A percentile compares a stretch with the other conserved stretches of the same genome.
Conservation (phyloP, 2,888 invertebrate species). For the Dexiosoma caninum region DNA sequence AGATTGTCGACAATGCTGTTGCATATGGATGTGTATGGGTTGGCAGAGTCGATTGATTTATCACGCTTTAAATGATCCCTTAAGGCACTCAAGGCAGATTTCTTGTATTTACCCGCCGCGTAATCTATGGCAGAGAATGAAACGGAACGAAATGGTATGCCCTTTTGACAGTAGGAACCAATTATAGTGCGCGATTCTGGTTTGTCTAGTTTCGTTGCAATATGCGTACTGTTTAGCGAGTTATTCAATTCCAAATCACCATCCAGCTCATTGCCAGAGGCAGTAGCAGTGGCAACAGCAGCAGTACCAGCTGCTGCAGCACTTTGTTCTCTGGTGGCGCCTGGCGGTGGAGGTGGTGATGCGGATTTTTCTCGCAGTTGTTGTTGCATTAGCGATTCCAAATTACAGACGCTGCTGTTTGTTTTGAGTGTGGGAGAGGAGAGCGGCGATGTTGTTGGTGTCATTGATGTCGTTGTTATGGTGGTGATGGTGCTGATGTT, state of each 20-base stretch:
- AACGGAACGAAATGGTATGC: conserved; percentile 88
- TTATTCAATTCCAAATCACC: conserved; percentile 26
- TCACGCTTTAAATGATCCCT: conserved; percentile 74
- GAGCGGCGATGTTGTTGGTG: conserved; percentile 33
- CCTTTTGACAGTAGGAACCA: conserved; percentile 82
- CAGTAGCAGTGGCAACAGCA: no score
- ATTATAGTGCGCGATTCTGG: conserved; percentile 81
- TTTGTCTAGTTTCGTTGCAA: conserved; percentile 78
- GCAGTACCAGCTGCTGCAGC: no score
- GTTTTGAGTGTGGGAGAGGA: conserved; percentile 67
- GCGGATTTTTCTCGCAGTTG: conserved; percentile 72
- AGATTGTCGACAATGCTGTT: conserved; percentile 68
- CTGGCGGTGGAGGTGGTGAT: conserved; percentile 66
- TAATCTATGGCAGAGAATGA: conserved; percentile 93
- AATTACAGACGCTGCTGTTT: conserved; percentile 75
- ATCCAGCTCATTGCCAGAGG: not conserved
- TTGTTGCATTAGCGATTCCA: conserved; percentile 71
- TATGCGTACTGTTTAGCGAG: conserved; percentile 69
- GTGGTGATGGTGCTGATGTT: not conserved
- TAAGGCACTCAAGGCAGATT: conserved; percentile 76
- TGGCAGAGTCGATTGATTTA: conserved; percentile 71
- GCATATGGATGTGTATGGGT: conserved; percentile 66
- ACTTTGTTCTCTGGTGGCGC: conserved; percentile 20
- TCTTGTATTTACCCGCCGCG: conserved; percentile 81
- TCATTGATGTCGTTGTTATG: not conserved